Percentiles rank a stretch among this genome's conserved stretches.
Evolutionary conservation across 2,797 vertebrate species (phyloP).

Genomic region (Chelon auratus): DNA sequence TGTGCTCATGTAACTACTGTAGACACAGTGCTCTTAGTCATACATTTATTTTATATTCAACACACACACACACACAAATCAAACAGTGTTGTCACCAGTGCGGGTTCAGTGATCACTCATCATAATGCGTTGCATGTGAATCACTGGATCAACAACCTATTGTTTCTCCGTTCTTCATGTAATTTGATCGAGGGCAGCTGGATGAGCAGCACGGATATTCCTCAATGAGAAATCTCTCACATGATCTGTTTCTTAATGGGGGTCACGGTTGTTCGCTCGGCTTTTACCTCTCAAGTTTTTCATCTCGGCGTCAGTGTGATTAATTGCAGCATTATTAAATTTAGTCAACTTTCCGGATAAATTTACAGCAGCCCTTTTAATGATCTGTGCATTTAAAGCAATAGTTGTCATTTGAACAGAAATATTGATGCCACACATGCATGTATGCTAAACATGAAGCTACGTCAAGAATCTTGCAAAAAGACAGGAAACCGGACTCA

Average conservation of each 20-base stretch:
- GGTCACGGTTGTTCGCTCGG: conserved; percentile 19
- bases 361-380: background rate
- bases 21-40: conserved; percentile 32
- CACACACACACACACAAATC: conserved; percentile 27
- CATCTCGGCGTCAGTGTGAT: conserved; percentile 2
- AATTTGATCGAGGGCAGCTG: conserved; percentile 71
- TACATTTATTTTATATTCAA: conserved; percentile 43
- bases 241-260: conserved; percentile 25
- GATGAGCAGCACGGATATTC: conserved; percentile 36
- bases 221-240: conserved; percentile 13
- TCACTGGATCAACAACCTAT: conserved; percentile 66
- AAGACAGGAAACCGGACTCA: no score
- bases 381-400: background rate
- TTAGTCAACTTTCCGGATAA: conserved; percentile 4
- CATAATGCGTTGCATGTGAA: conserved; percentile 57
- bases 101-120: conserved; percentile 56
- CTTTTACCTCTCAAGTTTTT: conserved; percentile 7
- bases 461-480: no score
- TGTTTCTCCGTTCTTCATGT: conserved; percentile 55
- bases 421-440: background rate
- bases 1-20: conserved; percentile 11
- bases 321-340: conserved; percentile 14
- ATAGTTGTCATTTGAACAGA: background rate
- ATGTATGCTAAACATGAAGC: no score
- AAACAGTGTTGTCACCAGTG: conserved; percentile 47